A percentile compares a stretch with the other conserved stretches of the same genome.
These are phyloP conservation scores for Passer montanus DNA, from an alignment of 2,113 vertebrate species.

Conservation along the genomic window DNA sequence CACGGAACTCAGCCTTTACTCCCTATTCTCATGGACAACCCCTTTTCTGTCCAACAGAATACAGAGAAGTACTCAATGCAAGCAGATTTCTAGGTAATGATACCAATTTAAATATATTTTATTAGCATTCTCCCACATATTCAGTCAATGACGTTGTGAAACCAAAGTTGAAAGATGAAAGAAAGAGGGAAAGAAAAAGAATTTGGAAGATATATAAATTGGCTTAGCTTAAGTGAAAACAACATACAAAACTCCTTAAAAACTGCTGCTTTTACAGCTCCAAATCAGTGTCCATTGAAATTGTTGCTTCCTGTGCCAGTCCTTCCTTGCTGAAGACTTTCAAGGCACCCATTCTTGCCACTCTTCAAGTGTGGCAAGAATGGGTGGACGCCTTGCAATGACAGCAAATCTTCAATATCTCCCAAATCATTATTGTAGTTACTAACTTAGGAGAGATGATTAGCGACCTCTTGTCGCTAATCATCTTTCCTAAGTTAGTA, in stretches of 20 bases:
- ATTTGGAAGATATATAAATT: neutral
- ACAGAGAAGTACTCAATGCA: neutral
- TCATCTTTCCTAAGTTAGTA: no score
- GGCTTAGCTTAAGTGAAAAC: neutral
- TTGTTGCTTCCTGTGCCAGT: neutral
- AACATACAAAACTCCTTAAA: neutral
- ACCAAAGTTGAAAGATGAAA: neutral
- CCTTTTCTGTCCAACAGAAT: neutral
- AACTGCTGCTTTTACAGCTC: neutral
- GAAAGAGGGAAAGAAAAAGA: neutral
- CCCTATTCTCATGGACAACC: neutral
- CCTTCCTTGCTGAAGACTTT: neutral
- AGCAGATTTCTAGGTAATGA: neutral
- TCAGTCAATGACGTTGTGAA: neutral
- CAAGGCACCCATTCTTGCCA: neutral
- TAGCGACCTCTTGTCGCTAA: neutral
- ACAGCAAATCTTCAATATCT: neutral
- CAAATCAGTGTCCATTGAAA: neutral
- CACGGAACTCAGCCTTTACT: neutral
- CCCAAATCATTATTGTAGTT: neutral
- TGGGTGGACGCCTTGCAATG: no score
- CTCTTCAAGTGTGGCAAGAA: no score
- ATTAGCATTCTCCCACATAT: neutral
- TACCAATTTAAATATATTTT: neutral
- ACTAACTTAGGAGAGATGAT: neutral